These are phyloP conservation scores for Ctenomys sociabilis DNA, from an alignment of 2,113 vertebrate species.

Conservation along the genomic window DNA sequence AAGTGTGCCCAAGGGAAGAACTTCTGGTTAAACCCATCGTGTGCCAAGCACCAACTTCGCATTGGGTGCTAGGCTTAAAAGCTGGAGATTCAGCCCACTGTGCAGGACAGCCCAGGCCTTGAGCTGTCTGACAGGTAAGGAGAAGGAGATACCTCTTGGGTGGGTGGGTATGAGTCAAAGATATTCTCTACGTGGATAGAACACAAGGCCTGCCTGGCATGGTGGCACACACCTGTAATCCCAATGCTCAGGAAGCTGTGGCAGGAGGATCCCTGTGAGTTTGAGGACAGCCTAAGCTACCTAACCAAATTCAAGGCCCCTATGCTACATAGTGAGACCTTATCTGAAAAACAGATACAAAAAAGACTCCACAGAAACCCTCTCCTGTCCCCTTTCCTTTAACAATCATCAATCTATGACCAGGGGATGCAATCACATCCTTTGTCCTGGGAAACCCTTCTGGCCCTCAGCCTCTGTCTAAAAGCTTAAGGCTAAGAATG, in stretches of 20 bases:
- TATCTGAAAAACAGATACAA: neutral
- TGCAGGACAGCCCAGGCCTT: neutral
- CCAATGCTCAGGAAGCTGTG: neutral
- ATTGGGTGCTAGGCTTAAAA: neutral
- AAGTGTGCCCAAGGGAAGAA: neutral
- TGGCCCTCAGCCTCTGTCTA: neutral
- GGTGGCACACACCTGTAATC: neutral
- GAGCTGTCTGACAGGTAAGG: no score
- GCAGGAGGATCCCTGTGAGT: neutral
- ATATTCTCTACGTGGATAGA: neutral
- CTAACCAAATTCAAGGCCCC: neutral
- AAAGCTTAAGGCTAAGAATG: neutral
- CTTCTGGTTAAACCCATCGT: neutral
- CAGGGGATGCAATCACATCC: neutral
- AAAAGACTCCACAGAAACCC: neutral
- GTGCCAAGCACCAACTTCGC: neutral
- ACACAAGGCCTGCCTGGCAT: neutral
- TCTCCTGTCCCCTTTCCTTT: neutral
- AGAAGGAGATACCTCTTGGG: neutral
- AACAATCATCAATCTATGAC: neutral
- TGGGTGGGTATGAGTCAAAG: neutral
- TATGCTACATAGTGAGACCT: neutral
- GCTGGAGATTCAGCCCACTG: neutral
- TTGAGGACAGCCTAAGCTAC: neutral
- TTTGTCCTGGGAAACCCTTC: neutral